These are phyloP conservation scores for Lamproptera curius DNA, from an alignment of 2,888 invertebrate genomes.

Conservation along the genomic window DNA sequence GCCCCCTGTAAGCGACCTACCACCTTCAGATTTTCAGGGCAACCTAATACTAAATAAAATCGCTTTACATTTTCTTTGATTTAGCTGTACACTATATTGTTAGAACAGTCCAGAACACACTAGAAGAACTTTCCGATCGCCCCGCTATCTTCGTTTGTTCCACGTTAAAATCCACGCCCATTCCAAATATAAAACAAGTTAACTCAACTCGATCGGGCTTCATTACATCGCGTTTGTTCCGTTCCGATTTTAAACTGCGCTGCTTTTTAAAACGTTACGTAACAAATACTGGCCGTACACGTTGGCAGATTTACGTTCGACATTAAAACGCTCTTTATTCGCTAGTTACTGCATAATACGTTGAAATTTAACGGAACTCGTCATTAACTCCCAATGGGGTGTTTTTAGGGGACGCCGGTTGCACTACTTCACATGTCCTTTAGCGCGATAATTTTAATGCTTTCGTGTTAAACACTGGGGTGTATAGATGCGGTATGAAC, in stretches of 20 bases:
- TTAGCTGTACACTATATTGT: no score
- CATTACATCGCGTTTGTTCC: conserved; percentile 7
- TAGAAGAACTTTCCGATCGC: no score
- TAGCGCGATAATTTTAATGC: neutral
- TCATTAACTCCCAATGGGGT: conserved; percentile 11
- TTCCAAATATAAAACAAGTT: conserved; percentile 2
- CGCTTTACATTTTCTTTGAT: no score
- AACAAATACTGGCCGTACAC: conserved; percentile 8
- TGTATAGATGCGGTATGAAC: neutral
- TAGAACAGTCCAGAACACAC: no score
- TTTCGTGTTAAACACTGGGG: neutral
- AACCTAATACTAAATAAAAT: no score
- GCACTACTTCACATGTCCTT: neutral
- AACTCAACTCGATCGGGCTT: conserved; percentile 4
- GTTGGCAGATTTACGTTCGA: conserved; percentile 18
- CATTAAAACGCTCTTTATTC: conserved; percentile 20
- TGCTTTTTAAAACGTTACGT: conserved; percentile 9
- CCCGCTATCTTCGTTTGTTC: neutral
- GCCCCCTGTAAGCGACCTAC: no score
- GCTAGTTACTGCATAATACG: conserved; percentile 12
- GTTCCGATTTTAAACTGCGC: neutral
- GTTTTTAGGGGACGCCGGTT: conserved; percentile 10
- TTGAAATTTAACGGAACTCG: conserved; percentile 17
- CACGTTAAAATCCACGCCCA: neutral
- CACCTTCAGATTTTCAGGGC: no score